Evolutionary conservation across 2,797 vertebrate species (phyloP).

Genomic region (Periophthalmus magnuspinnatus): DNA sequence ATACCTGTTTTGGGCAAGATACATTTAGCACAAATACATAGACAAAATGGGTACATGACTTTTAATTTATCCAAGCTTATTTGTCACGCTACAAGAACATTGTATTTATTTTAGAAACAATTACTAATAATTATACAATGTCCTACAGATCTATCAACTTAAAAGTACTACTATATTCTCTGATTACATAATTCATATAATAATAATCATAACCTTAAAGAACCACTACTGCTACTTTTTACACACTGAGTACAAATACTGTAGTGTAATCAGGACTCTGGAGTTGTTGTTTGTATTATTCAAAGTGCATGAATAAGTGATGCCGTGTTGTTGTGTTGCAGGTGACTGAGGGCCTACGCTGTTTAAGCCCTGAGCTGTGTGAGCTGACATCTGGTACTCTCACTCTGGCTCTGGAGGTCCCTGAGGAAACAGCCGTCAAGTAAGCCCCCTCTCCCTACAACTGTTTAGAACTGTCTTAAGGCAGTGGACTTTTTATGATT

Average conservation of each 20-base stretch:
- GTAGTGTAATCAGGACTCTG: neutral
- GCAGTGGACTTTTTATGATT: neutral
- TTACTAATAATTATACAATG: no score
- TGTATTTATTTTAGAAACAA: no score
- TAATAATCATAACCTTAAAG: no score
- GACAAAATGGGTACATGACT: no score
- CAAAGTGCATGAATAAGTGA: slow-evolving; percentile 6
- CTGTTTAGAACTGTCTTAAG: neutral
- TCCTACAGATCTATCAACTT: no score
- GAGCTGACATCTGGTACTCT: slow-evolving; percentile 86
- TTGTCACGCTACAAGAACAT: no score
- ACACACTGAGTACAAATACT: neutral
- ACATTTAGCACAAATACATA: no score
- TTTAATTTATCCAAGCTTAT: no score
- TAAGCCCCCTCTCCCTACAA: slow-evolving; percentile 70
- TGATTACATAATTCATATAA: no score
- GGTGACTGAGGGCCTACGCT: slow-evolving; percentile 88
- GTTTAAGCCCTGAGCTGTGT: slow-evolving; percentile 89
- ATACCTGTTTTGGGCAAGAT: no score
- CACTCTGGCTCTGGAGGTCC: slow-evolving; percentile 87
- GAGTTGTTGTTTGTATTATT: slow-evolving; percentile 15
- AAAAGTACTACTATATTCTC: no score
- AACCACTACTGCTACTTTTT: neutral
- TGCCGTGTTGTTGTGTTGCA: slow-evolving; percentile 53
- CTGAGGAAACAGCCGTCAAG: slow-evolving; percentile 94